Evolutionary conservation across 2,113 vertebrate species (phyloP).

Genomic region (Athene noctua): DNA sequence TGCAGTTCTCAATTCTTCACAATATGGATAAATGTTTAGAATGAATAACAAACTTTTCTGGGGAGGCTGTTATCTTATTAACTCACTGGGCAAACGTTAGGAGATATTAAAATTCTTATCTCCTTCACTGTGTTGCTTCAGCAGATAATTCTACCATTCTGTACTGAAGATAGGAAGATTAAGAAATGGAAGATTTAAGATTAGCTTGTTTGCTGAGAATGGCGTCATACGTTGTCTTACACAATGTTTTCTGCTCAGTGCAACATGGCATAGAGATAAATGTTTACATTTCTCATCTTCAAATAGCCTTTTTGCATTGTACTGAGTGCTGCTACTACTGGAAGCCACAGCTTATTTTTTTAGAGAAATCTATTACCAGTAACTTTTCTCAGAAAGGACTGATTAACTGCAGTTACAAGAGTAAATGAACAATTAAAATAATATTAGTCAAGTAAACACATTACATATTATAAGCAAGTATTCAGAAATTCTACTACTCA

Average conservation of each 20-base stretch:
- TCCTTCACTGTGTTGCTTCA: background rate
- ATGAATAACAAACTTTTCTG: background rate
- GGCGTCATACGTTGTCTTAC: background rate
- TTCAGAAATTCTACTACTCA: conserved; percentile 70
- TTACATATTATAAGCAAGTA: background rate
- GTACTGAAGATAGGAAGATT: background rate
- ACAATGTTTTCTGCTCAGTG: background rate
- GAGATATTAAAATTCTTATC: conserved; percentile 12
- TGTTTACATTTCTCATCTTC: background rate
- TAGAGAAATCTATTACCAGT: background rate
- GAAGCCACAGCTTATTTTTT: background rate
- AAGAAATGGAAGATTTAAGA: conserved; percentile 7
- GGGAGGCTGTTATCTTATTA: background rate
- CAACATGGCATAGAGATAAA: background rate
- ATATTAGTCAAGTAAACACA: background rate
- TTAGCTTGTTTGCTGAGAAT: background rate
- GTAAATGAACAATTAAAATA: background rate
- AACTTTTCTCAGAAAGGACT: background rate
- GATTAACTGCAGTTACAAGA: background rate
- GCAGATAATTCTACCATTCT: background rate
- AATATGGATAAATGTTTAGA: conserved; percentile 12
- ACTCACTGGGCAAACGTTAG: conserved; percentile 31
- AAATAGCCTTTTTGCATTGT: background rate
- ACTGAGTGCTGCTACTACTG: background rate
- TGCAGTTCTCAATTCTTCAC: background rate